A percentile compares a stretch with the other conserved stretches of the same genome.
Evolutionary conservation across 2,888 invertebrate genomes (phyloP).

Genomic region (Boloria euphrosyne): DNA sequence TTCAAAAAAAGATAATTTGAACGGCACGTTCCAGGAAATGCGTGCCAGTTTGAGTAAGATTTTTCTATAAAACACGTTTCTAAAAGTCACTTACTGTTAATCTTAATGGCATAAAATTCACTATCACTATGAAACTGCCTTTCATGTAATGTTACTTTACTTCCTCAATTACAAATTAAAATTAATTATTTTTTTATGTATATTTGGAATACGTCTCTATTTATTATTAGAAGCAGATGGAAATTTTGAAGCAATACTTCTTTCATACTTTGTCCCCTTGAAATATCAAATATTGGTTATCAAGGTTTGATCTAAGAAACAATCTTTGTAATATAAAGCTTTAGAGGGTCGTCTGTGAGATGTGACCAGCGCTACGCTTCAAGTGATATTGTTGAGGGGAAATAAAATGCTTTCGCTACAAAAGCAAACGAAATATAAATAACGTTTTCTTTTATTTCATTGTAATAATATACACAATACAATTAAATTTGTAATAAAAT

Average conservation of each 20-base stretch:
- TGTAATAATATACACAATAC: too few species aligned
- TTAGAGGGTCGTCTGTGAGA: slow-evolving; percentile 16
- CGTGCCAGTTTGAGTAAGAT: neutral
- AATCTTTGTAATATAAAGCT: slow-evolving; percentile 19
- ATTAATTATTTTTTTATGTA: too few species aligned
- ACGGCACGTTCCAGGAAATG: slow-evolving; percentile 37
- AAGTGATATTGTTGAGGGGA: slow-evolving; percentile 7
- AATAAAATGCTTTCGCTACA: neutral
- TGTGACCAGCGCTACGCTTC: slow-evolving; percentile 21
- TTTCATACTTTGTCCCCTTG: slow-evolving; percentile 3
- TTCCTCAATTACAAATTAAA: too few species aligned
- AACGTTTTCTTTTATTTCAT: too few species aligned
- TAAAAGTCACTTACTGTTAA: neutral
- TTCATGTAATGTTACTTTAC: neutral
- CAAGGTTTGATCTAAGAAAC: slow-evolving; percentile 3
- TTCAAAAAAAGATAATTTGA: slow-evolving; percentile 44
- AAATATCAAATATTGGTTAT: slow-evolving; percentile 10
- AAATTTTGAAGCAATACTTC: neutral
- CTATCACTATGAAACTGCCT: neutral
- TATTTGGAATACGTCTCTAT: too few species aligned
- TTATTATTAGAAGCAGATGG: too few species aligned
- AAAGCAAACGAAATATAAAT: too few species aligned
- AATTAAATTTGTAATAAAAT: neutral
- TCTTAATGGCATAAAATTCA: neutral
- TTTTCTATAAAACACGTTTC: neutral